phyloP scores from a whole-genome alignment of 37 sponge, comb jelly and placozoan species.

The Spongia lamella region DNA sequence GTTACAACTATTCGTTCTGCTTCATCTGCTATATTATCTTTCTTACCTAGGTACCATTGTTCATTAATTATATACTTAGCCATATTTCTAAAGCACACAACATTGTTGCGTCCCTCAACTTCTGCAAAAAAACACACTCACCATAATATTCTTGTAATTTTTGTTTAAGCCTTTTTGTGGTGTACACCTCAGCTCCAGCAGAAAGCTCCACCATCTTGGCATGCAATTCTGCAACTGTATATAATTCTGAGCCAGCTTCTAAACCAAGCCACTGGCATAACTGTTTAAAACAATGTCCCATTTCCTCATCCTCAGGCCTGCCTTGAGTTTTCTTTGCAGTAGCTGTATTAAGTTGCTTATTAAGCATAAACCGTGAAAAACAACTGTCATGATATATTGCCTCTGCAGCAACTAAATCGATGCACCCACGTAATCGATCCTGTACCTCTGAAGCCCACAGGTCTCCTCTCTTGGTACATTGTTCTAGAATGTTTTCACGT shows the following conservation, averaged over 20 bases:
- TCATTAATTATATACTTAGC: constrained; percentile 14
- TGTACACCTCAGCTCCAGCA: constrained; percentile 24
- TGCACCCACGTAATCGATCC: constrained; percentile 2
- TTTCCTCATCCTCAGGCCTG: constrained; percentile 9
- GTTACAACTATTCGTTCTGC: constrained; percentile 32
- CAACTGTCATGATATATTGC: constrained; percentile 11
- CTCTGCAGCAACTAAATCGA: constrained; percentile 16
- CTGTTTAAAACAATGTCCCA: constrained; percentile 1
- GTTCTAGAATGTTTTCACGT: constrained; percentile 29
- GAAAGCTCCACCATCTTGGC: constrained; percentile 42
- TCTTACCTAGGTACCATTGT: constrained; percentile 30
- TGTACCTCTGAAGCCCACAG: constrained; percentile 34
- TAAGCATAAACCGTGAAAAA: constrained; percentile 22
- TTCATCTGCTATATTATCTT: constrained; percentile 11
- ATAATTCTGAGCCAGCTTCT: constrained; percentile 35
- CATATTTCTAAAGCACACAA: too few species aligned
- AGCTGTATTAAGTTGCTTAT: constrained; percentile 1
- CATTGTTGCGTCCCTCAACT: background rate
- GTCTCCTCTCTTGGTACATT: constrained; percentile 25
- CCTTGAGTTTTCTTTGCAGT: constrained; percentile 3
- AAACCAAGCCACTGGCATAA: constrained; percentile 34
- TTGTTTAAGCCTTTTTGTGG: constrained; percentile 34
- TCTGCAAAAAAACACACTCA: background rate
- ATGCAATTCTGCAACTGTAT: constrained; percentile 37
- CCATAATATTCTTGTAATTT: constrained; percentile 30